Conservation (phyloP, 37 sponge, comb jelly and placozoan genomes). For the Haliclona indistincta region DNA sequence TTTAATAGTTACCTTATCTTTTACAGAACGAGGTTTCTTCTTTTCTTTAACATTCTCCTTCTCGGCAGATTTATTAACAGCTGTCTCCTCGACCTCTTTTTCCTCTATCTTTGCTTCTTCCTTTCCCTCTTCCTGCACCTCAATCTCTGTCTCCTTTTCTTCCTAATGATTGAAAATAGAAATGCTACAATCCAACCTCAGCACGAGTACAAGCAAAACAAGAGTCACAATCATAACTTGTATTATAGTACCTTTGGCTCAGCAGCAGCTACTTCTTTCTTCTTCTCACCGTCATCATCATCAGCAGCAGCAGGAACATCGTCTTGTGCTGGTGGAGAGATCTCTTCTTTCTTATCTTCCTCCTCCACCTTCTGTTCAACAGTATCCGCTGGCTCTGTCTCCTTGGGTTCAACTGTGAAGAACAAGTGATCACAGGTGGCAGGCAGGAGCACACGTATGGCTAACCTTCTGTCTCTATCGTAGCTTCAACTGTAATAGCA, state of each 20-base stretch:
- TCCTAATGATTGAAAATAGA: too few species aligned
- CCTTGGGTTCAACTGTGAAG: not conserved
- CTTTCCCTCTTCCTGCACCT: conserved; percentile 11
- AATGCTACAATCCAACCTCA: not conserved
- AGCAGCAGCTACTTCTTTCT: too few species aligned
- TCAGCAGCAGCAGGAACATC: not conserved
- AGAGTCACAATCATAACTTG: too few species aligned
- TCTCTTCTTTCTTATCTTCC: conserved; percentile 4
- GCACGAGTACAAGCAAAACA: too few species aligned
- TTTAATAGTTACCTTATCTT: not conserved
- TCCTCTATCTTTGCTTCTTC: conserved; percentile 6
- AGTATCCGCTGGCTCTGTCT: not conserved
- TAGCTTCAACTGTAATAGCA: conserved; percentile 1
- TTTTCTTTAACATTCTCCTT: conserved; percentile 12
- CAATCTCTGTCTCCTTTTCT: too few species aligned
- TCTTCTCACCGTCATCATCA: not conserved
- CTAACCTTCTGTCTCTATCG: not conserved
- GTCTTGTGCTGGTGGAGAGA: too few species aligned
- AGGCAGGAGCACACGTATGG: not conserved
- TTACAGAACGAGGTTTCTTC: conserved; percentile 1
- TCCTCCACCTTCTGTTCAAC: not conserved
- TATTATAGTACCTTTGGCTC: too few species aligned
- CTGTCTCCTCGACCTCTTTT: not conserved
- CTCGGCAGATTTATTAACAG: not conserved
- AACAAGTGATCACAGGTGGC: not conserved